Evolutionary conservation across 2,113 vertebrate genomes (phyloP), one percentile per base, ranked within the genome.

Genomic region (Donacobius atricapilla): DNA sequence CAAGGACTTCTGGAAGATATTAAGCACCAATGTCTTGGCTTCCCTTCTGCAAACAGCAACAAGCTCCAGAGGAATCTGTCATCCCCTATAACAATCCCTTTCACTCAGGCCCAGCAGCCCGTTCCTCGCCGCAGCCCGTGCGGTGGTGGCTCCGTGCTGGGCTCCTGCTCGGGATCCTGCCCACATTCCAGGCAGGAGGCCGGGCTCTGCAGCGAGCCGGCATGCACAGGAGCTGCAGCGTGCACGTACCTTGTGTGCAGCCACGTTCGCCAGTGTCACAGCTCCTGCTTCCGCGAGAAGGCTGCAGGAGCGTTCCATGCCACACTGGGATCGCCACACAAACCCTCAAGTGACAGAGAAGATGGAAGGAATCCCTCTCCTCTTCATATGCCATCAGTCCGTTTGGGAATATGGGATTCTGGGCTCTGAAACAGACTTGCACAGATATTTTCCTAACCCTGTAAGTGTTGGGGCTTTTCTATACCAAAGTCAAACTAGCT

Each of bases 31-130:
- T 82, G 92, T 57, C 93, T 95, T 95, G 96, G 92, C 95, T 95
- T 82, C 70, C 70, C 75, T 84, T 87, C 87, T 64, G 78, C 80
- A 92, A 92, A 72, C 90, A 89, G 91, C 90, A 96, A 70, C 86
- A 58, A 45, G 86, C 95, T 96, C 93, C 93, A 61, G 93, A 93
- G 93, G 85, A 92, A 96, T 92, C 92, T 84, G 93, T 96, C 95
- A 82, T 75, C 44, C 86, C 76, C 0, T 31, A 37, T 86, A 94
- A 82, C 90, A 61, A 77, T 72, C 75, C 63, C 87, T 95, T 83
- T 96, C 84, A 71, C 75, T 82, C 82, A 75, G 6, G 24, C 81
- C 45, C 56, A 11, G 56, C 51, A 10, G 64, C 71, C 53, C 7
- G 60, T 19, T 54, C 81, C 73, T 39, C 4, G 48, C 54, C 58